Evolutionary conservation across 2,888 invertebrate genomes (phyloP).

Genomic region (Microchrysa polita): DNA sequence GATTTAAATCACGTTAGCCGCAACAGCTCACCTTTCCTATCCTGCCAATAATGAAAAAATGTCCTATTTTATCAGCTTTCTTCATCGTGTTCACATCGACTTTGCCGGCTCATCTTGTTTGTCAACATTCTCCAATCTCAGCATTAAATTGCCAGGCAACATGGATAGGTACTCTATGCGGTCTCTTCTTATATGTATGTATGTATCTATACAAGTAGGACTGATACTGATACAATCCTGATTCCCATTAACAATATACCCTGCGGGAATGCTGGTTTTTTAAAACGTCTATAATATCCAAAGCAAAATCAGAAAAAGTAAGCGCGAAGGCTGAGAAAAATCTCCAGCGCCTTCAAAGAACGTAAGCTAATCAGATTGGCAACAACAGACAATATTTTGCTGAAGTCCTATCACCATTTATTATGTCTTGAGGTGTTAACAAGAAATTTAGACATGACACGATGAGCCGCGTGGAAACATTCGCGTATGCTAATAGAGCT

Average conservation of each 20-base stretch:
- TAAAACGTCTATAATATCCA: no score
- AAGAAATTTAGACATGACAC: constrained; percentile 36
- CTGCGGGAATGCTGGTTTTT: background rate
- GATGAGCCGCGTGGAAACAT: background rate
- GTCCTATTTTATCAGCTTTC: constrained; percentile 10
- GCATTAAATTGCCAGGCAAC: background rate
- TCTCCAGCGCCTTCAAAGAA: no score
- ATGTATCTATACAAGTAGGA: no score
- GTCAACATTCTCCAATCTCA: constrained; percentile 18
- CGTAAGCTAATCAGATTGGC: background rate
- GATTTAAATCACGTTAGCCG: no score
- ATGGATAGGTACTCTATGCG: no score
- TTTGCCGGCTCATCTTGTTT: background rate
- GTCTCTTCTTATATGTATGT: no score
- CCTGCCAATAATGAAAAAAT: no score
- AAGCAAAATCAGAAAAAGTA: no score
- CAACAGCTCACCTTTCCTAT: no score
- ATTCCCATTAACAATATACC: constrained; percentile 14
- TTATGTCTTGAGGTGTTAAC: constrained; percentile 43
- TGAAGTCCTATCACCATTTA: constrained; percentile 20
- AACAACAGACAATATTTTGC: background rate
- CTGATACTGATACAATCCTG: background rate
- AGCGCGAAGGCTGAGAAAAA: no score
- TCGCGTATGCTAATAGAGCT: no score
- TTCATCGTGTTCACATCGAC: background rate